Conservation (phyloP, 2,797 vertebrate species). For the Melanotaenia maccullochi region DNA sequence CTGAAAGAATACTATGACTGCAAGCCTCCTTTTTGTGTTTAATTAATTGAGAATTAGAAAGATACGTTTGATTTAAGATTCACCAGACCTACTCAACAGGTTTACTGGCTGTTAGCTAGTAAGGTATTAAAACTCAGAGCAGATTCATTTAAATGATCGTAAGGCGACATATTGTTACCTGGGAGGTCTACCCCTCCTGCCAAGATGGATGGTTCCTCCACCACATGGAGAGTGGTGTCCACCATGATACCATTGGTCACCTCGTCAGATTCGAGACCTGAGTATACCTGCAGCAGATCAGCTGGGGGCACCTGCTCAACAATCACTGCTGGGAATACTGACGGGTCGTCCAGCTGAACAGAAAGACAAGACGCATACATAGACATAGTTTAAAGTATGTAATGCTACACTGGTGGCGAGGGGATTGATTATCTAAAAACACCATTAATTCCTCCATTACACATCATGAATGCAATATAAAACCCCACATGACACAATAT, state of each 20-base stretch:
- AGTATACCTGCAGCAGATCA: slow-evolving; percentile 90
- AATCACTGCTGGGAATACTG: slow-evolving; percentile 90
- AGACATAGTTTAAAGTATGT: slow-evolving; percentile 18
- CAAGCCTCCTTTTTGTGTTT: neutral
- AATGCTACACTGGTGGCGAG: slow-evolving; percentile 13
- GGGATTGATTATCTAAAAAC: slow-evolving; percentile 44
- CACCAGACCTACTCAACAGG: neutral
- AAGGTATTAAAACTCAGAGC: neutral
- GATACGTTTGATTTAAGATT: neutral
- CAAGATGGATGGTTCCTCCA: slow-evolving; percentile 85
- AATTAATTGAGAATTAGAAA: neutral
- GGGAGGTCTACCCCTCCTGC: slow-evolving; percentile 85
- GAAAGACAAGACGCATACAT: slow-evolving; percentile 42
- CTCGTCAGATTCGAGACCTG: slow-evolving; percentile 88
- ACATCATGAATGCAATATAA: slow-evolving; percentile 45
- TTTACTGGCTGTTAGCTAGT: neutral
- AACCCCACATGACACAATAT: slow-evolving; percentile 38
- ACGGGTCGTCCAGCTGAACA: slow-evolving; percentile 89
- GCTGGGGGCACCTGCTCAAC: slow-evolving; percentile 89
- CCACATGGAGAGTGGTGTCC: slow-evolving; percentile 85
- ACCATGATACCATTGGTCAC: slow-evolving; percentile 87
- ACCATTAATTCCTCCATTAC: slow-evolving; percentile 46
- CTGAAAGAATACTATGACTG: slow-evolving; percentile 2
- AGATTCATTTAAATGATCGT: neutral
- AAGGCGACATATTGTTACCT: slow-evolving; percentile 70